Evolutionary conservation across 2,113 vertebrate genomes (phyloP), one percentile per base, ranked within the genome.

Genomic region (Ascaphus truei): DNA sequence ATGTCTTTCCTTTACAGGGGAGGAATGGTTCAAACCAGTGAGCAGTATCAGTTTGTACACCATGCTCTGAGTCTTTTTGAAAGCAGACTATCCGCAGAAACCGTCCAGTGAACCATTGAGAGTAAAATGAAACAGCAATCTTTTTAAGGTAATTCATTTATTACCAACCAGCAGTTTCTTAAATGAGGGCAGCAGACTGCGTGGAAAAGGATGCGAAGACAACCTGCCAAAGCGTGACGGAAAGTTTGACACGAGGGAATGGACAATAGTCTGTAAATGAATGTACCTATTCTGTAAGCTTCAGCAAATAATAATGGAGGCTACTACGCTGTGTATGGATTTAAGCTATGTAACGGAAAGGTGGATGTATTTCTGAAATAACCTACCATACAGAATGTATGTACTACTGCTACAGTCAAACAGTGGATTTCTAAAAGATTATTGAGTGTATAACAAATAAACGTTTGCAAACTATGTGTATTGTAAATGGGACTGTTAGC

Each of bases 11-110:
- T 55, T 71, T 79, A 13, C 86, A 99, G 96, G 72, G 96, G 96
- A 9, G 96, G 96, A 29, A 98, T 99, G 96, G 95, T 99, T 79
- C 96, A 99, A 78, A 99, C 96, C n/a, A 94, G 89, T 0, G 95
- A 99, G 83, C 96, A 99, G 86, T 99, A 99, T 58, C 94, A 98
- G 82, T 99, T 99, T 64, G 93, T 99, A 59, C 96, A 99, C 72
- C 95, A 98, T 8, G 96, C 95, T 31, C 79, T 99, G 74, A 89
- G 87, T 73, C 89, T 97, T 25, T 97, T 92, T 23, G 93, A 96
- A 80, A 88, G 91, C 75, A 91, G 85, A 71, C 92, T 95, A 22
- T 84, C 92, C 7, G 78, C 84, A 73, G 91, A 94, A 84, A 84
- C 86, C 1, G 86, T 89, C 76, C 89, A 94, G 69, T 98, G 93